Evolutionary conservation across 2,888 invertebrate genomes (phyloP), one percentile per base, ranked within the genome.

Genomic region (Diaperis boleti): DNA sequence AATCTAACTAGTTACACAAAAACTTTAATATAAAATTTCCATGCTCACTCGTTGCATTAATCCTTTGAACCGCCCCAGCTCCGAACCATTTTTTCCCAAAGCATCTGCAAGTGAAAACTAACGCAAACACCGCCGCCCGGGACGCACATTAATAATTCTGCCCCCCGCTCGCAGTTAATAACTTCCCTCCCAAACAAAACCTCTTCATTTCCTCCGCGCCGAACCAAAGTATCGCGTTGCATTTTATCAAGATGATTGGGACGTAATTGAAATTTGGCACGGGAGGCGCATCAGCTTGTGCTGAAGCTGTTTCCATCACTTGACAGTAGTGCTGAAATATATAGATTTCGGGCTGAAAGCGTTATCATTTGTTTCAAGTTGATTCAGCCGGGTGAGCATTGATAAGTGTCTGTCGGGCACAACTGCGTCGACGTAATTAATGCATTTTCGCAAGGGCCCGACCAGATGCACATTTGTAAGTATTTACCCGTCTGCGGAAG

Each of bases 361-460:
- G 64, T 62, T 66, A 66, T 65, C 66, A 66, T 64, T 63, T 64
- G 63, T 66, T 68, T 62, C 66, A 57, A 55, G 62, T 13, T 60
- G 54, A 61, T 61, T 60, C 42, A 54, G 55, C 52, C 57, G 57
- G 42, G 47, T 44, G 57, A 61, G 55, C 66, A 66, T 62, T 69
- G 71, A 69, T 71, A 71, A 71, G 71, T 65, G 67, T 65, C 67
- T 69, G 71, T 69, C 69, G 67, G 47, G 50, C 54, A 61, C 66
- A 66, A 67, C 59, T 70, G 69, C 64, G 64, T 66, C 52, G 52
- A 41, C 17, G 60, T 67, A 71, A 69, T 69, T 71, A 71, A 69
- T 68, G 65, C 62, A 57, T 39, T 29, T 59, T 56, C 57, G 49
- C 39, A 54, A 60, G 42, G 15, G 50, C n/a, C 42, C 11, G 31